Base-by-base conservation (phyloP, 2,888 invertebrate genomes). In the Heliconius ismenius region DNA sequence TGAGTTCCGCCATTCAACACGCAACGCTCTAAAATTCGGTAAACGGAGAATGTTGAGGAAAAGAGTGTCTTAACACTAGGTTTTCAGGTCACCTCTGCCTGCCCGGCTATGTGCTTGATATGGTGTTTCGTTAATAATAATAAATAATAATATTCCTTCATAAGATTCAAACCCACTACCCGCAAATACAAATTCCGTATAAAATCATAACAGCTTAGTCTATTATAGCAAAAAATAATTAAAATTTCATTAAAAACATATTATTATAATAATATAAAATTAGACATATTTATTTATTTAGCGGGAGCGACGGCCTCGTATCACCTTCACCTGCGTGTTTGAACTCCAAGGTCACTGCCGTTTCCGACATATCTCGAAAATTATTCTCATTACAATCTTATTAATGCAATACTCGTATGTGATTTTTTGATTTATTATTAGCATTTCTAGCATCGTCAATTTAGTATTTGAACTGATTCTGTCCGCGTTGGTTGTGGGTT, bases 271-370 rank as follows among this genome's bases (percentile, higher is more conserved):
- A n/a, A 58, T 58, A n/a, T n/a, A 58, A 21, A 58, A 32, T 69
- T 54, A 54, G n/a, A 54, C 21, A 32, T 7, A 65, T 21, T 39
- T 85, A 86, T 89, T 85, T 88, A 88, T 89, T 88, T 88, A 86
- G 87, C 89, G 81, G 83, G 89, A 87, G 90, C 91, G 89, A 85
- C 86, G 90, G 82, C 91, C 91, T 88, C 86, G 90, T 82, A 83
- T 87, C 86, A 90, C 91, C 92, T 91, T 91, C 91, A 90, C 89
- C 89, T 86, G 83, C 81, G 73, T 84, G 15, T 74, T 72, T 73
- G 63, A 64, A 79, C 74, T 73, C 82, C 89, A 90, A 91, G 91
- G 91, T 90, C 87, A 83, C 79, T 24, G 24, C 11, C 36, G 72
- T 73, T 73, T 73, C 72, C 72, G 60, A 73, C n/a, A 69, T 49